phyloP scores from a whole-genome alignment of 2,888 invertebrate species.

The Heteromyza rotundicornis region DNA sequence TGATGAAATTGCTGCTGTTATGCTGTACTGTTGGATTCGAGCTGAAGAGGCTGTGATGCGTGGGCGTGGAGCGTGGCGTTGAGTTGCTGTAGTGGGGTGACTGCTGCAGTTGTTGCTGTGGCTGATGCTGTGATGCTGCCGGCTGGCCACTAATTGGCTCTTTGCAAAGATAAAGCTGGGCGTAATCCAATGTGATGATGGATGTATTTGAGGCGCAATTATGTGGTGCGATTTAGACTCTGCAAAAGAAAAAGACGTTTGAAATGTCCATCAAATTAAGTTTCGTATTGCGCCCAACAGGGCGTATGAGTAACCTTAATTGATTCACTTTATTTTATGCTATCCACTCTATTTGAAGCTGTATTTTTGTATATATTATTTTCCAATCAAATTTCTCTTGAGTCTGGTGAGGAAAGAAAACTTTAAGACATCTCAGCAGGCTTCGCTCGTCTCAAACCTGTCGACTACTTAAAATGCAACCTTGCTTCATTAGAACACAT shows the following conservation, averaged over 20 bases:
- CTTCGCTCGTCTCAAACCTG: no score
- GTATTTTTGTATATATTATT: no score
- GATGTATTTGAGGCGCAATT: background rate
- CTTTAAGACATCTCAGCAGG: no score
- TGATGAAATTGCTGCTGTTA: slow-evolving; percentile 41
- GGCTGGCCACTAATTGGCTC: slow-evolving; percentile 62
- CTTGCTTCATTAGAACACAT: slow-evolving; percentile 12
- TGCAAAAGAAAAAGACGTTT: background rate
- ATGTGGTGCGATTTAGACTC: background rate
- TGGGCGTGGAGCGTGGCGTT: slow-evolving; percentile 23
- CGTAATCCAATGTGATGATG: slow-evolving; percentile 62
- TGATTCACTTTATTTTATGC: no score
- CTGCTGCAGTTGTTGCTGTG: slow-evolving; percentile 41
- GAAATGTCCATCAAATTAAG: no score
- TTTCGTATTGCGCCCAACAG: no score
- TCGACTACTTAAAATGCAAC: slow-evolving; percentile 11
- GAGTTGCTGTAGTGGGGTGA: slow-evolving; percentile 22
- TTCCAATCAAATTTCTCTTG: no score
- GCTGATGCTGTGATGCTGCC: slow-evolving; percentile 49
- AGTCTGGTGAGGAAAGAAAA: no score
- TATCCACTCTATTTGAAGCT: no score
- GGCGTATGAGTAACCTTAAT: no score
- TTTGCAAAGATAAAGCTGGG: slow-evolving; percentile 61
- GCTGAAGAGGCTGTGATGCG: slow-evolving; percentile 27
- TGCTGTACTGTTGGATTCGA: slow-evolving; percentile 39